Percentiles rank a stretch among this genome's conserved stretches.
Evolutionary conservation across 2,888 invertebrate genomes (phyloP).

Genomic region (Amiota communis): DNA sequence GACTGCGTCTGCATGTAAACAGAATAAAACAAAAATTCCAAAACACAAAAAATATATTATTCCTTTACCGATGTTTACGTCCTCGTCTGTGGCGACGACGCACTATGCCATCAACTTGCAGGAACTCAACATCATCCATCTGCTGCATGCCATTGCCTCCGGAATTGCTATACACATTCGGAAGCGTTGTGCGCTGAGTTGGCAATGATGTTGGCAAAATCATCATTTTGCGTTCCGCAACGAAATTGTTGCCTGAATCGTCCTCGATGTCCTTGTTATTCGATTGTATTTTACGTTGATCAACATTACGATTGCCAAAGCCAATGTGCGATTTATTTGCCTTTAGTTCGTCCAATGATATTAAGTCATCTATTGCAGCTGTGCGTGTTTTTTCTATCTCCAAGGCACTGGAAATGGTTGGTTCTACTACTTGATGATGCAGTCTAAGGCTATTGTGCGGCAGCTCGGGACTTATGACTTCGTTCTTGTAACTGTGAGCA

Average conservation of each 20-base stretch:
- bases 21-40: background rate
- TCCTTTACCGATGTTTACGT: constrained; percentile 69
- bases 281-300: constrained; percentile 73
- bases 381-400: constrained; percentile 21
- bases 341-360: constrained; percentile 16
- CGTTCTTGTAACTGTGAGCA: constrained; percentile 68
- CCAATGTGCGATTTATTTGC: constrained; percentile 61
- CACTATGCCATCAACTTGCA: constrained; percentile 69
- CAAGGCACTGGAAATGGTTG: background rate
- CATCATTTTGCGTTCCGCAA: constrained; percentile 68
- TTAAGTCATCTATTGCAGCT: background rate
- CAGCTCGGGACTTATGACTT: constrained; percentile 53
- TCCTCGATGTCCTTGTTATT: constrained; percentile 73
- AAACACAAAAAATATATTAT: background rate
- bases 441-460: constrained; percentile 26
- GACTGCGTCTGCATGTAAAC: constrained; percentile 53
- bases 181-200: constrained; percentile 69
- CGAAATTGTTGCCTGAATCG: constrained; percentile 72
- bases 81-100: constrained; percentile 69
- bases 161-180: constrained; percentile 73
- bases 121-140: constrained; percentile 71
- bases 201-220: constrained; percentile 71
- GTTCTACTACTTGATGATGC: constrained; percentile 43
- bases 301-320: constrained; percentile 65
- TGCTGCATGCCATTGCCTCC: constrained; percentile 72